Conservation (phyloP, 1,140 invertebrate species). For the Pseudomyrmex sp. region DNA sequence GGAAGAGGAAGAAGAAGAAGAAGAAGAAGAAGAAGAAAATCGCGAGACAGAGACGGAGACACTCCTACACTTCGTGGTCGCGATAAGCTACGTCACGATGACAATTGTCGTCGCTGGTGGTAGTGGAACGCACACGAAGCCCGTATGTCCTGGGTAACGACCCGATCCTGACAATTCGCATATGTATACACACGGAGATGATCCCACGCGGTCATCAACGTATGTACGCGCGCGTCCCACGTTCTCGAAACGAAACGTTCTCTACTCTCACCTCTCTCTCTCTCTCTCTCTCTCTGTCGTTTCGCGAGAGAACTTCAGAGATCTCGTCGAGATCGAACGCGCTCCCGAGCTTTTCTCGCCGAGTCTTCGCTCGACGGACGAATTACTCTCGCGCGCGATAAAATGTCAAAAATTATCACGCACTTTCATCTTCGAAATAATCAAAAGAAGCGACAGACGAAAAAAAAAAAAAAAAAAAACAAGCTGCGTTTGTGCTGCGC, state of each 20-base stretch:
- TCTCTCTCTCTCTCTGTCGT: constrained; percentile 3
- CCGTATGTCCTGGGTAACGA: constrained; percentile 77
- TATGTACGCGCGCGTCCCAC: constrained; percentile 74
- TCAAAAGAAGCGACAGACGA: background rate
- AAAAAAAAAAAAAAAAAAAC: constrained; percentile 19
- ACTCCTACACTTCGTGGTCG: constrained; percentile 71
- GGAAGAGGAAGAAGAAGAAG: constrained; percentile 34
- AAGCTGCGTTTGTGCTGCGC: constrained; percentile 45
- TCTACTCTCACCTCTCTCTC: constrained; percentile 62
- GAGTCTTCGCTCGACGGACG: background rate
- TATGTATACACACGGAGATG: constrained; percentile 69
- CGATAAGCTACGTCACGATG: constrained; percentile 69
- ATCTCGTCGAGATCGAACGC: constrained; percentile 23
- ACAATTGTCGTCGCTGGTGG: constrained; percentile 64
- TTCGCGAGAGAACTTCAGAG: constrained; percentile 62
- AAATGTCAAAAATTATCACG: too few species aligned
- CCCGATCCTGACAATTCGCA: constrained; percentile 65
- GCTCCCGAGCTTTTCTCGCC: constrained; percentile 36
- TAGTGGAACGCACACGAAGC: constrained; percentile 72
- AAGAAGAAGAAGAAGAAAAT: constrained; percentile 4
- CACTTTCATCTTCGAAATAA: background rate
- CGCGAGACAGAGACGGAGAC: constrained; percentile 58
- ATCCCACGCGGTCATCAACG: constrained; percentile 79
- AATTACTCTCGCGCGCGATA: too few species aligned
- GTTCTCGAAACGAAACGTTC: constrained; percentile 71